Base-by-base conservation (phyloP, 2,888 invertebrate species). In the Vesta saturnalis region DNA sequence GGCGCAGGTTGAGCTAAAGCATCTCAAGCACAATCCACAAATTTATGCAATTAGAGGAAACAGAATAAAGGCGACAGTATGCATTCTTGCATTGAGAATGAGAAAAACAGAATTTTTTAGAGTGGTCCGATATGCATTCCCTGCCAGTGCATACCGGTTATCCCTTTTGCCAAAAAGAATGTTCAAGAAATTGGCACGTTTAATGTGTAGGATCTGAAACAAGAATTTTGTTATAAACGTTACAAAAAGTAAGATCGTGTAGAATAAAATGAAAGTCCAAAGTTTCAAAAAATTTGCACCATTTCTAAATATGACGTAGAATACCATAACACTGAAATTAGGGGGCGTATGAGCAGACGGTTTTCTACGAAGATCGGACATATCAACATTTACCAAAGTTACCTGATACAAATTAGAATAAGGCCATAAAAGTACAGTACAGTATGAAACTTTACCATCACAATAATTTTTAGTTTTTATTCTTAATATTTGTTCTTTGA, bases 111-210 rank as follows among this genome's bases (percentile, higher is more conserved):
- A 14, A 14, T 46, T 46, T 46, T 46, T 3, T n/a, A 46, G 46
- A 46, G 46, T 46, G 46, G 46, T 46, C 46, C 15, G 46, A 46
- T 46, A n/a, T 46, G 12, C 46, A n/a, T 46, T 6, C 46, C 46
- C 46, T 46, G 46, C 15, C 46, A 46, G 12, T 46, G 46, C 5
- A 46, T 46, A 46, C 15, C 46, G 3, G 46, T 46, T 12, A 46
- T 46, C 3, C 46, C 5, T 12, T 46, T 46, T 4, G 46, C 46
- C 46, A 46, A 46, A 12, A 46, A 46, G 46, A 46, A 46, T 46
- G 46, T 46, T 14, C 46, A 46, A 46, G 46, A 14, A 14, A 3
- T 46, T 46, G 15, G 5, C 46, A 46, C 46, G 46, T 46, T 14
- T n/a, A 12, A 46, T n/a, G 15, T n/a, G 15, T 5, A n/a, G 12